Evolutionary conservation across 2,888 invertebrate species (phyloP).

Genomic region (Dermolepida albohirtum): DNA sequence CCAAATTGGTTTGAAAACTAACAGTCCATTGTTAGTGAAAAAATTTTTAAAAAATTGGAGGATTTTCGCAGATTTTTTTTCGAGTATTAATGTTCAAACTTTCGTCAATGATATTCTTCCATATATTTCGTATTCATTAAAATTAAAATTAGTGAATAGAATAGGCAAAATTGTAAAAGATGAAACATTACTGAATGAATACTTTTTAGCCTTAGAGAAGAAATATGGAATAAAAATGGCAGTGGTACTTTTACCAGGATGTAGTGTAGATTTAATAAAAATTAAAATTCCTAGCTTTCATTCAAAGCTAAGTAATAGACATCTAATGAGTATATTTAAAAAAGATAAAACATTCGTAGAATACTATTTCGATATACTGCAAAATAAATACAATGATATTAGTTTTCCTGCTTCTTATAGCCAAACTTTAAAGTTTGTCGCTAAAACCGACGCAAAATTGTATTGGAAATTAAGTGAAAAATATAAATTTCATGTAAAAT

Average conservation of each 20-base stretch:
- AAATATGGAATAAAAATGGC: conserved; percentile 45
- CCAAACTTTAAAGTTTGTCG: background rate
- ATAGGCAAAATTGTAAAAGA: conserved; percentile 30
- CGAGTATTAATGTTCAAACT: conserved; percentile 14
- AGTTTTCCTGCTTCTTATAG: background rate
- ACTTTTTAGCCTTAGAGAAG: conserved; percentile 32
- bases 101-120: conserved; percentile 44
- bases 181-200: conserved; percentile 39
- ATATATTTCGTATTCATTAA: conserved; percentile 38
- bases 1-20: conserved; percentile 36
- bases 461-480: conserved; percentile 20
- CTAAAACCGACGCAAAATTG: conserved; percentile 12
- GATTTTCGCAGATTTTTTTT: conserved; percentile 24
- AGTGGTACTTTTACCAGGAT: conserved; percentile 37
- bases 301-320: conserved; percentile 28
- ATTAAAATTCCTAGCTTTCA: conserved; percentile 20
- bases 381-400: background rate
- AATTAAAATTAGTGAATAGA: conserved; percentile 39
- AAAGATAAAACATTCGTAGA: conserved; percentile 36
- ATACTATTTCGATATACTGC: conserved; percentile 35
- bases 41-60: conserved; percentile 41
- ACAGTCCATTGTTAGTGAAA: conserved; percentile 38
- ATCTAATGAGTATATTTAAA: conserved; percentile 40
- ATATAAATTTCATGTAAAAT: conserved; percentile 6
- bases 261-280: conserved; percentile 38